Base-by-base conservation (phyloP, 2,797 vertebrate genomes). In the Lagodon rhomboides region DNA sequence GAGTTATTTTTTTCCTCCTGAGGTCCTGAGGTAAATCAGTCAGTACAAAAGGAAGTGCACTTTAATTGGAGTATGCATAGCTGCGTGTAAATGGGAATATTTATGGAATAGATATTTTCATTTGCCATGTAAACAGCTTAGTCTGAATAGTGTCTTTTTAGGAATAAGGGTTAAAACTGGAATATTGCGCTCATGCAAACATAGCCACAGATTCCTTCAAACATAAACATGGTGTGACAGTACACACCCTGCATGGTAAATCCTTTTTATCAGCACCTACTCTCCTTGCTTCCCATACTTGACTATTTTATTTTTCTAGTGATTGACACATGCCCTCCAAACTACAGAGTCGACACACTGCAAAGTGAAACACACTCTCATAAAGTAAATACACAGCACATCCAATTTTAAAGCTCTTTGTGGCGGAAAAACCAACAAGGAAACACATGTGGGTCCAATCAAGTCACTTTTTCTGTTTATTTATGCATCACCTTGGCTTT, bases 341-440 rank as follows among this genome's bases (percentile, higher is more conserved):
- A 62, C 30, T 16, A 25, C 50, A 30, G 47, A 22, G n/a, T 46
- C 30, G 10, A 7, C 46, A 51, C 41, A 16, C 27, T 30, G 38
- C 60, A 22, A 53, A 68, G 38, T n/a, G 23, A 63, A 65, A 65
- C 51, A 16, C 66, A 30, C 51, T 43, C 49, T 65, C 15, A 38
- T 3, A 22, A 12, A 27, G 20, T 15, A 30, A 10, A 16, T 16
- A 46, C 15, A 46, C 18, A 9, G 46, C 18, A 38, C 44, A 66
- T 67, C 6, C 17, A 34, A 41, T 49, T 46, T 27, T 15, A 30
- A 44, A 7, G 44, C 60, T 50, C 23, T 18, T 30, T 16, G n/a
- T 50, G 30, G 49, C 1, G 18, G 20, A 43, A 59, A 59, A 44
- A 41, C 15, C 66, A 0, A 18, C 5, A 55, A 56, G 15, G 25